phyloP scores from a whole-genome alignment of 1,140 invertebrate genomes.

The Agraylea sexmaculata region DNA sequence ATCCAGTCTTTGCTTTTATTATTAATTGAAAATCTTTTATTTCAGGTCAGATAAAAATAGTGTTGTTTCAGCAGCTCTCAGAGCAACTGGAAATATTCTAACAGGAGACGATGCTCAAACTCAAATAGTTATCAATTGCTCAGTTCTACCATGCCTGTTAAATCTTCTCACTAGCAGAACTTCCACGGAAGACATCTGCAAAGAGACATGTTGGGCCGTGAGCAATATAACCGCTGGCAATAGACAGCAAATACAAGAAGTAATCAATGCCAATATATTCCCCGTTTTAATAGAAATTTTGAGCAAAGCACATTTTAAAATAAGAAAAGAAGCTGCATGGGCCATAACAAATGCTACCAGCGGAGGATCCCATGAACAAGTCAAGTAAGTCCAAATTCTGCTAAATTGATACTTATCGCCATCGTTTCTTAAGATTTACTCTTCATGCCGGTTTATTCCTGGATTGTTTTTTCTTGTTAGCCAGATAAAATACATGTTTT shows the following conservation, averaged over 20 bases:
- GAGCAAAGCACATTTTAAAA: constrained; percentile 89
- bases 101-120: constrained; percentile 97
- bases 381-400: constrained; percentile 57
- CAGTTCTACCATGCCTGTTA: constrained; percentile 74
- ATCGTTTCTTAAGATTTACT: no score
- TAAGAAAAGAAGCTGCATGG: constrained; percentile 95
- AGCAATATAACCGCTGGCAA: constrained; percentile 98
- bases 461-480: no score
- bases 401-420: no score
- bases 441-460: no score
- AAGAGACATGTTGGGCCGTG: constrained; percentile 97
- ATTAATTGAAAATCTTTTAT: constrained; percentile 15
- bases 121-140: constrained; percentile 86
- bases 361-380: constrained; percentile 88
- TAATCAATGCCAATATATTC: constrained; percentile 93
- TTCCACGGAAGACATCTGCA: constrained; percentile 82
- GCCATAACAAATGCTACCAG: constrained; percentile 96
- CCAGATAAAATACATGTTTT: no score
- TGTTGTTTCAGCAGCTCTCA: constrained; percentile 88
- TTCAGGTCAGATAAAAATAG: constrained; percentile 75
- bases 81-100: constrained; percentile 96
- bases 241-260: constrained; percentile 85
- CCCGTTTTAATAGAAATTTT: constrained; percentile 85
- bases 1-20: constrained; percentile 5
- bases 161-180: constrained; percentile 67